A percentile compares a stretch with the other conserved stretches of the same genome.
Evolutionary conservation across 2,113 vertebrate species (phyloP).

Genomic region (Zingel zingel): DNA sequence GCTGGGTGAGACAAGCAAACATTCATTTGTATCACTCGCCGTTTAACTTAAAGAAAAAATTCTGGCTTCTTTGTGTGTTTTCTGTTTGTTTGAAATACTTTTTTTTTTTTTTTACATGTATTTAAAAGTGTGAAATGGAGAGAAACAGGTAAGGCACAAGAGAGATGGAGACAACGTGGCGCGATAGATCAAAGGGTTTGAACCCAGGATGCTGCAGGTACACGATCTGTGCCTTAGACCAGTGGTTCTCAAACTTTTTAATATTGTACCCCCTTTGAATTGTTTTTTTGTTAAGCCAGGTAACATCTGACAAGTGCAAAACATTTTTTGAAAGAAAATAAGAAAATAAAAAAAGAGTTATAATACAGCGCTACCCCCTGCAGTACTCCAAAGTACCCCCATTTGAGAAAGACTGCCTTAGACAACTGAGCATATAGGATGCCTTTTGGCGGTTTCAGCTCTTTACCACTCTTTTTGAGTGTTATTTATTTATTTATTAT

Average conservation of each 20-base stretch:
- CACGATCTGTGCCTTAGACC: conserved; percentile 1
- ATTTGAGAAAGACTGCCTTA: not conserved
- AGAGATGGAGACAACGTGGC: not conserved
- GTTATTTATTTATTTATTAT: no score
- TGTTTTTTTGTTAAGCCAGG: no score
- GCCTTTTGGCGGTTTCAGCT: no score
- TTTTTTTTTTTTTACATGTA: not conserved
- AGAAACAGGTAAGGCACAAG: not conserved
- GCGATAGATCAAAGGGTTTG: not conserved
- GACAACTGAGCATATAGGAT: no score
- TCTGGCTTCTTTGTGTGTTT: not conserved
- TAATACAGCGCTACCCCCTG: no score
- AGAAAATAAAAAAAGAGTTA: no score
- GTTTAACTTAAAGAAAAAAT: not conserved
- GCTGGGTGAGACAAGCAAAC: conserved; percentile 79
- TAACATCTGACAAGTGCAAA: no score
- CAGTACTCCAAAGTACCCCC: no score
- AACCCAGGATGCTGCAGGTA: conserved; percentile 6
- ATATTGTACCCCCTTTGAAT: no score
- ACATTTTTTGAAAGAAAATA: no score
- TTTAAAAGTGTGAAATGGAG: not conserved
- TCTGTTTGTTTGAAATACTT: not conserved
- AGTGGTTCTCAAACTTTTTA: no score
- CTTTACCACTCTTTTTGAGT: no score
- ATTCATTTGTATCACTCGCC: not conserved